Evolutionary conservation across 2,797 vertebrate genomes (phyloP), one percentile per base, ranked within the genome.

Genomic region (Rousettus madagascariensis): DNA sequence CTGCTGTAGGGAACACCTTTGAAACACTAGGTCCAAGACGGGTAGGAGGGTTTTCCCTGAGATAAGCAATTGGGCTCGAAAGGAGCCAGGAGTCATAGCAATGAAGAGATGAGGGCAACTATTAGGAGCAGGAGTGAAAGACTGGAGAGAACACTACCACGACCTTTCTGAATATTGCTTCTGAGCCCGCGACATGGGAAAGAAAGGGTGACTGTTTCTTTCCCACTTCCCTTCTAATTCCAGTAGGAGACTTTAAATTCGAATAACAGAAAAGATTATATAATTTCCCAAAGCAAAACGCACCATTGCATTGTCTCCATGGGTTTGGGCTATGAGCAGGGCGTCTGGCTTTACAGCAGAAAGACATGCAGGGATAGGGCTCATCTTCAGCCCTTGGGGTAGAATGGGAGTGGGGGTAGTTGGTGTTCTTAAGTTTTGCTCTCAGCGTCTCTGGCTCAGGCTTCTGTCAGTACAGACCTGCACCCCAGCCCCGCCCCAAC

Each of bases 391-490:
- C 74, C 90, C 61, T 55, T 53, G 69, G 43, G 57, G 65, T 53
- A 55, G 78, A 89, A 65, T 53, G 88, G 59, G 72, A 79, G 78
- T 91, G 7, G 65, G 57, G 5, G 83, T 13, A 92, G 95, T 79
- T 63, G 90, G 46, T 92, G 65, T 94, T 97, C 96, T 86, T 94
- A 17, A 38, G 84, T 97, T 97, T 96, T 94, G 41, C 96, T 97
- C 78, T 97, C 28, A 94, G 79, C 93, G 49, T 97, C 98, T 97
- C 97, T 98, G 97, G 97, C 97, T 97, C 92, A 95, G 91, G 97
- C 98, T 98, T 98, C 98, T 98, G 98, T 98, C 98, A 94, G 97
- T 90, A 97, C 98, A 98, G 96, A 97, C 97, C 96, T 98, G 97
- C 97, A 98, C 97, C 98, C 97, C 95, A 1, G 97, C 95, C 98